A percentile compares a stretch with the other conserved stretches of the same genome.
Evolutionary conservation across 2,797 vertebrate species (phyloP).

Genomic region (Lepus townsendii): DNA sequence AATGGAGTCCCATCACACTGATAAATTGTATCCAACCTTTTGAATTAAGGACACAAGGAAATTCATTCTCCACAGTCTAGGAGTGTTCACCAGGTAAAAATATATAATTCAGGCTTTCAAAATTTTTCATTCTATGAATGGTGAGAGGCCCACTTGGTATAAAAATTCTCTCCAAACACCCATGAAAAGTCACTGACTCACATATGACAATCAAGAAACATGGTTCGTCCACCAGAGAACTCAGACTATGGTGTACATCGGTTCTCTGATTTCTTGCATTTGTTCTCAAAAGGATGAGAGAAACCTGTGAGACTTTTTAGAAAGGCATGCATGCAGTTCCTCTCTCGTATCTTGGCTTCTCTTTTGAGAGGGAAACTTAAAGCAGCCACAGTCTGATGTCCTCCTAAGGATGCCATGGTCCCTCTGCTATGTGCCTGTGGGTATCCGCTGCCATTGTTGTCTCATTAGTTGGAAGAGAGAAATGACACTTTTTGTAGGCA

Average conservation of each 20-base stretch:
- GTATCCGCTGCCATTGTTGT: conserved; percentile 25
- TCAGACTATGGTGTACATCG: not conserved
- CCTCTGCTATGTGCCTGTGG: conserved; percentile 30
- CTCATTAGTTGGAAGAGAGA: conserved; percentile 20
- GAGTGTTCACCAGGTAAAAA: conserved; percentile 59
- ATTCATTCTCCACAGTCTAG: conserved; percentile 60
- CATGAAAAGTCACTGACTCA: conserved; percentile 44
- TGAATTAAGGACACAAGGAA: conserved; percentile 69
- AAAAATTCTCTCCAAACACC: conserved; percentile 54
- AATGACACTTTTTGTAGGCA: conserved; percentile 21
- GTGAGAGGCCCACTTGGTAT: not conserved
- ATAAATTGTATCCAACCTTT: conserved; percentile 62
- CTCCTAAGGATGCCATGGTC: not conserved
- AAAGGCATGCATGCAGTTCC: not conserved
- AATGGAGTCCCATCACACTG: conserved; percentile 47
- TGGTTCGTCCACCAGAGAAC: conserved; percentile 25
- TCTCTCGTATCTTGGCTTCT: not conserved
- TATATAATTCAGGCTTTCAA: conserved; percentile 40
- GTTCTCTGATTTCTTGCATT: not conserved
- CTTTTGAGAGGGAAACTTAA: conserved; percentile 31
- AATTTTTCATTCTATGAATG: conserved; percentile 44
- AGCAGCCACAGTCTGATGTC: not conserved
- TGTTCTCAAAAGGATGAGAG: not conserved
- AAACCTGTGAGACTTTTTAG: conserved; percentile 56
- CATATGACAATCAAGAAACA: conserved; percentile 30